phyloP scores from a whole-genome alignment of 2,797 vertebrate genomes.

The Mus minutoides region DNA sequence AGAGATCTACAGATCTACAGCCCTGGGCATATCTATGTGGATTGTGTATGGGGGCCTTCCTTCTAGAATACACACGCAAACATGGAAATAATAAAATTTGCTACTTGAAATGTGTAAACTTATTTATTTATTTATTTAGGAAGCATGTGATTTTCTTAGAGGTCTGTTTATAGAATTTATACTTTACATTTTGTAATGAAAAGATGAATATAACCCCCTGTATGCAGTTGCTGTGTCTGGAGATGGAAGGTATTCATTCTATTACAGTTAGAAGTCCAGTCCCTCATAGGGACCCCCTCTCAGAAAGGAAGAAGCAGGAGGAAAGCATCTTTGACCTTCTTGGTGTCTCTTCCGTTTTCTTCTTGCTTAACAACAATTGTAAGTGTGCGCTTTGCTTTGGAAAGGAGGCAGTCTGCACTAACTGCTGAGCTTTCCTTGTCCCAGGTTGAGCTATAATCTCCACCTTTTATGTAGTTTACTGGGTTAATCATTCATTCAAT shows the following conservation, averaged over 20 bases:
- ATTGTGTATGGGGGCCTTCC: background rate
- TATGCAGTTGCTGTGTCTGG: too few species aligned
- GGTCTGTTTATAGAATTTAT: background rate
- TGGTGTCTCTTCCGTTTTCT: background rate
- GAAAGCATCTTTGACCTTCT: background rate
- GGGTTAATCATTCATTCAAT: background rate
- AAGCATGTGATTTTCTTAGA: background rate
- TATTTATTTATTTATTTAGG: background rate
- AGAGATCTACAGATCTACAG: constrained; percentile 65
- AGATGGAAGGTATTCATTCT: background rate
- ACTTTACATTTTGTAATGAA: background rate
- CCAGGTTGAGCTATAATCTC: background rate
- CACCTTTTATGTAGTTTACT: background rate
- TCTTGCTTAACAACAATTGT: background rate
- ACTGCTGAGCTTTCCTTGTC: background rate
- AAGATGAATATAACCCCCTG: background rate
- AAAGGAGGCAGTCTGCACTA: constrained; percentile 38
- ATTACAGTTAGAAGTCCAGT: background rate
- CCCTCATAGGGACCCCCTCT: background rate
- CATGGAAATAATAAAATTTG: background rate
- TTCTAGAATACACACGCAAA: background rate
- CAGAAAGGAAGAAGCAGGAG: background rate
- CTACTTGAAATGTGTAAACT: background rate
- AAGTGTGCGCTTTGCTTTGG: background rate
- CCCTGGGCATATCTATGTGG: background rate